A percentile compares a stretch with the other conserved stretches of the same genome.
phyloP scores from a whole-genome alignment of 2,888 invertebrate species.

The Pyrochroa serraticornis region DNA sequence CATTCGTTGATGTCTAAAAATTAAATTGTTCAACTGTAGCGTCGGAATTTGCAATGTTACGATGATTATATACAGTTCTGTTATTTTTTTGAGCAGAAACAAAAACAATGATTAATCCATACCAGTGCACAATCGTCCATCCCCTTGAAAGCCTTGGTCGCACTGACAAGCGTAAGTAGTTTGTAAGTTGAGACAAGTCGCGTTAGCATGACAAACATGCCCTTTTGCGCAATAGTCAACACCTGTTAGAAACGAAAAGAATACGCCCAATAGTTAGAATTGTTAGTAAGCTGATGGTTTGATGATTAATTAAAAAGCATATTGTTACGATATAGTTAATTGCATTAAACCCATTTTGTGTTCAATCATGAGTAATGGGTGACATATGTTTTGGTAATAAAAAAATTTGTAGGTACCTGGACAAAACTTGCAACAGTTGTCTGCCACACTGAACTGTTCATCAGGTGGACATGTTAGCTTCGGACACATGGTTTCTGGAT shows the following conservation, averaged over 20 bases:
- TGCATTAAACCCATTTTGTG: neutral
- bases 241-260: slow-evolving; percentile 61
- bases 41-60: neutral
- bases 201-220: slow-evolving; percentile 88
- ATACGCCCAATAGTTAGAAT: slow-evolving; percentile 35
- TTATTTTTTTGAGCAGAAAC: neutral
- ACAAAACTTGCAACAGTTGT: slow-evolving; percentile 90
- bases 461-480: slow-evolving; percentile 76
- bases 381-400: neutral
- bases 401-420: slow-evolving; percentile 66
- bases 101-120: slow-evolving; percentile 39
- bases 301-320: neutral
- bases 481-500: slow-evolving; percentile 78
- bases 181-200: slow-evolving; percentile 89
- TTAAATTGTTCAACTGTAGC: neutral
- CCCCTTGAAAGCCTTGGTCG: slow-evolving; percentile 87
- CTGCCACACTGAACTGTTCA: slow-evolving; percentile 81
- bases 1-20: slow-evolving; percentile 84
- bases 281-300: slow-evolving; percentile 37
- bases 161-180: slow-evolving; percentile 92
- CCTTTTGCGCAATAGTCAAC: slow-evolving; percentile 89
- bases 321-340: neutral
- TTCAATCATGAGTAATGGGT: neutral
- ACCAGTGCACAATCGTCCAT: slow-evolving; percentile 81
- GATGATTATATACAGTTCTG: slow-evolving; percentile 12